These are phyloP conservation scores for Villa cingulata DNA, from an alignment of 2,888 invertebrate species.

Conservation along the genomic window DNA sequence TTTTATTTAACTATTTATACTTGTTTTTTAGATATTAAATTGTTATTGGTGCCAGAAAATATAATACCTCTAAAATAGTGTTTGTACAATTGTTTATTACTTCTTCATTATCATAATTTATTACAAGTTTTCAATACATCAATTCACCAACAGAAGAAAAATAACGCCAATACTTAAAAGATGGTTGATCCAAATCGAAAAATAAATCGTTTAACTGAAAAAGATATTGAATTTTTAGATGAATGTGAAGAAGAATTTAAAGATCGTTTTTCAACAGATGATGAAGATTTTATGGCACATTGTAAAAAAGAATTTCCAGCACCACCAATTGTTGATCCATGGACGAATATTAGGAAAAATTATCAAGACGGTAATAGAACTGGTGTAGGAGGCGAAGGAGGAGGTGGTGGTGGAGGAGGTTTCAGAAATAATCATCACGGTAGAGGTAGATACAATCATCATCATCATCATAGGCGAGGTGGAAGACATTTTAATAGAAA, in stretches of 20 bases:
- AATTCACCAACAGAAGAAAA: not conserved
- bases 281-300: constrained; percentile 44
- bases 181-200: constrained; percentile 38
- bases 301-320: constrained; percentile 33
- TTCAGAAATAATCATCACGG: constrained; percentile 4
- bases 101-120: constrained; percentile 1
- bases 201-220: constrained; percentile 39
- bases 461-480: constrained; percentile 1
- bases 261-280: constrained; percentile 47
- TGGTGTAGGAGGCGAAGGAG: not conserved
- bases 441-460: constrained; percentile 1
- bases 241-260: constrained; percentile 49
- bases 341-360: constrained; percentile 23
- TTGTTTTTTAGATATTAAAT: not conserved
- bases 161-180: not conserved
- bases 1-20: not conserved
- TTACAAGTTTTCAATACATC: too few relatives aligned
- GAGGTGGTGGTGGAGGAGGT: constrained; percentile 5
- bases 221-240: constrained; percentile 45
- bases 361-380: not conserved
- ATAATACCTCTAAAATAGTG: not conserved
- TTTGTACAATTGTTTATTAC: constrained; percentile 1
- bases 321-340: constrained; percentile 49
- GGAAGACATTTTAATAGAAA: not conserved
- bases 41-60: not conserved